These are phyloP conservation scores for Catharus fuscescens DNA, from an alignment of 2,113 vertebrate genomes.

Conservation along the genomic window DNA sequence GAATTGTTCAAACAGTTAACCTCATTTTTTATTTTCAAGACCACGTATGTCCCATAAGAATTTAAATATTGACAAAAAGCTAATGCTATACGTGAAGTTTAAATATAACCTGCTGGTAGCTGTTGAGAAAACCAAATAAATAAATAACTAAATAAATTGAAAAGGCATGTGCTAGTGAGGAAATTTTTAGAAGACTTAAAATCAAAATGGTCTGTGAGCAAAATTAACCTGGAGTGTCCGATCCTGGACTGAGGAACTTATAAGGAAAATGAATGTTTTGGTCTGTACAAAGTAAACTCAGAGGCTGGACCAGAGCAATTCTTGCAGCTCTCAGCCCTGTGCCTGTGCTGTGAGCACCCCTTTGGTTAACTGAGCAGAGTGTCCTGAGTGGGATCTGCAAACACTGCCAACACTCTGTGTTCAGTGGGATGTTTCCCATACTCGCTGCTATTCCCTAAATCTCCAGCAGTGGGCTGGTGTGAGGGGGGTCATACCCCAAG, in stretches of 20 bases:
- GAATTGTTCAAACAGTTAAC: neutral
- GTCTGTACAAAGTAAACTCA: neutral
- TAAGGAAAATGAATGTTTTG: neutral
- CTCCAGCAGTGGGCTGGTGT: fast-evolving
- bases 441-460: neutral
- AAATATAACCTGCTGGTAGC: neutral
- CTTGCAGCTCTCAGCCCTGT: neutral
- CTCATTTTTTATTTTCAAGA: neutral
- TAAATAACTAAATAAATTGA: neutral
- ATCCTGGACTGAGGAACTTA: neutral
- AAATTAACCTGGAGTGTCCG: neutral
- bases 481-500: neutral
- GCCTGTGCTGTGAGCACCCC: neutral
- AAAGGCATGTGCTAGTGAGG: neutral
- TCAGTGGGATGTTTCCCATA: neutral
- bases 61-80: neutral
- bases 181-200: neutral
- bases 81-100: neutral
- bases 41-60: fast-evolving
- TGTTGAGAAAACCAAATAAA: neutral
- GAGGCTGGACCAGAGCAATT: neutral
- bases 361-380: fast-evolving
- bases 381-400: neutral
- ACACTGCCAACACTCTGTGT: fast-evolving
- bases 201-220: neutral